phyloP scores from a whole-genome alignment of 2,888 invertebrate genomes.

The Glaucopsyche alexis region DNA sequence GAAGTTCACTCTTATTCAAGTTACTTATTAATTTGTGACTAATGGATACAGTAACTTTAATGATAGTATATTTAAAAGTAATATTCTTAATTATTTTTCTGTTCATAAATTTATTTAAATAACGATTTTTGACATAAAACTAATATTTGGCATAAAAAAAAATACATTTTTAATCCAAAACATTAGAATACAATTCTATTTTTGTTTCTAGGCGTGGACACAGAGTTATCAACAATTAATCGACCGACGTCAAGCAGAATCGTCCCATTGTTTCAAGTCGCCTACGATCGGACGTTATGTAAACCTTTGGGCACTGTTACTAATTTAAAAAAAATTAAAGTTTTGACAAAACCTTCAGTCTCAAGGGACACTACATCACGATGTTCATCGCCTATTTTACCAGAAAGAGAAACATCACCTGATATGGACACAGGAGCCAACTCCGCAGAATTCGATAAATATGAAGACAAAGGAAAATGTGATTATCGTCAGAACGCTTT shows the following conservation, averaged over 20 bases:
- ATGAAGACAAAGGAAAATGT: constrained; percentile 45
- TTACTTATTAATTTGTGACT: too few relatives aligned
- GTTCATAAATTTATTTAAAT: background rate
- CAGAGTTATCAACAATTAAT: constrained; percentile 45
- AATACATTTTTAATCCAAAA: background rate
- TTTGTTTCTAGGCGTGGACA: constrained; percentile 70
- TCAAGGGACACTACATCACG: constrained; percentile 49
- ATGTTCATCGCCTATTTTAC: constrained; percentile 56
- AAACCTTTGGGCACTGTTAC: constrained; percentile 65
- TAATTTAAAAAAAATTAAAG: constrained; percentile 58
- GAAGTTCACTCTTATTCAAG: too few relatives aligned
- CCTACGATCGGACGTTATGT: constrained; percentile 70
- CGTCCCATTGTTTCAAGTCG: constrained; percentile 72
- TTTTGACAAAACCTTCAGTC: constrained; percentile 36
- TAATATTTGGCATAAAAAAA: constrained; percentile 37
- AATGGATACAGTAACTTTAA: too few relatives aligned
- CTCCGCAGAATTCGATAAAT: constrained; percentile 29
- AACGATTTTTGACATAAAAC: background rate
- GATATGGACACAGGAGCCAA: constrained; percentile 35
- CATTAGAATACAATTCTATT: constrained; percentile 48
- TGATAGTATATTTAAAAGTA: too few relatives aligned
- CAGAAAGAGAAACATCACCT: constrained; percentile 40
- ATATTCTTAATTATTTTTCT: too few relatives aligned
- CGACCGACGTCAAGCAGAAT: constrained; percentile 53
- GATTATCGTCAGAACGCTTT: constrained; percentile 65